Evolutionary conservation across 2,888 invertebrate species (phyloP), one percentile per base, ranked within the genome.

Genomic region (Julus scanicus): DNA sequence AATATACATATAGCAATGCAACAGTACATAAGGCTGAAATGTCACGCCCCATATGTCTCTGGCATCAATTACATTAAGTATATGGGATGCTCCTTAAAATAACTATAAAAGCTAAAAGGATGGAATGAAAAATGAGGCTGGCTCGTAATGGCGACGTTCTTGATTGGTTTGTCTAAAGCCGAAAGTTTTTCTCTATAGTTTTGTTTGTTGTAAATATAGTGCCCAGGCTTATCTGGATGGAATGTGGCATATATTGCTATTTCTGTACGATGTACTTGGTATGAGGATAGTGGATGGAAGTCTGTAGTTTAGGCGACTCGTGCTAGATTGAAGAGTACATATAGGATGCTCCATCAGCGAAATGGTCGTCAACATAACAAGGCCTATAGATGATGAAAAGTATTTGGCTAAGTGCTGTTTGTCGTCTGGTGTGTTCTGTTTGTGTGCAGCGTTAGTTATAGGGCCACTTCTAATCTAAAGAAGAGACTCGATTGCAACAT

Each of bases 111-210:
- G 53, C 53, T 53, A 53, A 53, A 53, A 53, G 53, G 13, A 53
- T 53, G 53, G 83, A 83, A 83, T 83, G 83, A 83, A 39, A 83
- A 83, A 83, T 83, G 83, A 17, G 83, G 83, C 20, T 13, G 83
- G 9, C 17, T 83, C 83, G 53, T 53, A 83, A 17, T 83, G 83
- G 83, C 83, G 83, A 83, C 83, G 83, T n/a, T 39, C 39, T 83
- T 83, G 29, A 83, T 83, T 83, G 39, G 83, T 39, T 83, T 83
- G 83, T 83, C 39, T 29, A 83, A 83, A 20, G 2, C 9, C 83
- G 39, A 83, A 83, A 39, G 83, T 37, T 29, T 83, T 39, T 83
- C 83, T 29, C 83, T 83, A 53, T 53, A 53, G 8, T 5, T 9
- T 53, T 53, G 53, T 13, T 5, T 13, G 53, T 53, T 53, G 48